Evolutionary conservation across 1,140 invertebrate species (phyloP), one percentile per base, ranked within the genome.

Genomic region (Odontomachus brunneus): DNA sequence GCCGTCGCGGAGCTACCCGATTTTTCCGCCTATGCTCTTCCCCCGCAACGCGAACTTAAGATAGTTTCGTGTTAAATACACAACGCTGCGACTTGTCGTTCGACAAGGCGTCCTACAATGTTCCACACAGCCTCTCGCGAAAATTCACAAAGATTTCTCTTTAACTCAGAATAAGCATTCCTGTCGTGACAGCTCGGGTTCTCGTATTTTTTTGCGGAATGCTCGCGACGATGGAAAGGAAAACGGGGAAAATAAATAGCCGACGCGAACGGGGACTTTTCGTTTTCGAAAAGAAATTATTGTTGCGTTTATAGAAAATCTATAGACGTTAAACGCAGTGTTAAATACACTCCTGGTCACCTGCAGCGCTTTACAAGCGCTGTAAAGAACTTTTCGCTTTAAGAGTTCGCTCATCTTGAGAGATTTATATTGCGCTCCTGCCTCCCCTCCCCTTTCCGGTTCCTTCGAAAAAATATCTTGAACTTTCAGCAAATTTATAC

Each of bases 391-490:
- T 29, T 11, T 59, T 62, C n/a, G 49, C 5, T 12, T 24, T 29
- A 44, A 15, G 29, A 19, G 62, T n/a, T n/a, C n/a, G n/a, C n/a
- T 62, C 44, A n/a, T 60, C 15, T 19, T n/a, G 38, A 11, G 9
- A 14, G 12, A 24, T 38, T 3, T 22, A 44, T 22, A 14, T 11
- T 73, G 22, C 15, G 48, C 44, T n/a, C n/a, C n/a, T n/a, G n/a
- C n/a, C n/a, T n/a, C n/a, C n/a, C n/a, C n/a, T n/a, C n/a, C n/a
- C n/a, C n/a, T n/a, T n/a, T n/a, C n/a, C n/a, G n/a, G 9, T 19
- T 19, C 49, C 17, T 7, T 55, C 4, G n/a, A 26, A 12, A 49
- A 15, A 75, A 48, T n/a, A 63, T 75, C 60, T 69, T 29, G 49
- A 7, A 22, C 11, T 49, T 2, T 55, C 51, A 4, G 1, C 26